A percentile compares a stretch with the other conserved stretches of the same genome.
Evolutionary conservation across 1,140 invertebrate species (phyloP).

Genomic region (Hycleus cichorii): DNA sequence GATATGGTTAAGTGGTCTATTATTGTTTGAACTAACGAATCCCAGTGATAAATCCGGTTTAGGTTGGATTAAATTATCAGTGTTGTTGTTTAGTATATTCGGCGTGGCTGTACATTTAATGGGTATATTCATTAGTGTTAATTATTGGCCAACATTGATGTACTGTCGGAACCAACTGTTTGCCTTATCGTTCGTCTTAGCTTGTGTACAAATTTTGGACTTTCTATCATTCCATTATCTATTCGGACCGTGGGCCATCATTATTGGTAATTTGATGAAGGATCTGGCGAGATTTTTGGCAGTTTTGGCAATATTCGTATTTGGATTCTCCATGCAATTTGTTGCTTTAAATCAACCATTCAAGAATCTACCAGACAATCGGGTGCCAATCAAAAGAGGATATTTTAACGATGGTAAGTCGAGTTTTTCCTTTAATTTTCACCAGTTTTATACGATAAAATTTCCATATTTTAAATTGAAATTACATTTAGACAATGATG

Average conservation of each 20-base stretch:
- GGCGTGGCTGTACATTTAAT: constrained; percentile 86
- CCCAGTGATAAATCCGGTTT: constrained; percentile 91
- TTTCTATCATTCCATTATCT: constrained; percentile 97
- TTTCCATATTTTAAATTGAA: constrained; percentile 1
- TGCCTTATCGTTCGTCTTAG: constrained; percentile 86
- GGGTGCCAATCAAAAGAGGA: constrained; percentile 36
- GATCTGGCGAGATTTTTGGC: constrained; percentile 93
- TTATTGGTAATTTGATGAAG: constrained; percentile 83
- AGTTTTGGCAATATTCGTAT: constrained; percentile 94
- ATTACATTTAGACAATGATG: constrained; percentile 1
- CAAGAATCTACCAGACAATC: constrained; percentile 49
- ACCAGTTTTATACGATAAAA: neutral
- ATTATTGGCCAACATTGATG: constrained; percentile 73
- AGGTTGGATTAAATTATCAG: constrained; percentile 87
- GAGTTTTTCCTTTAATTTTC: neutral
- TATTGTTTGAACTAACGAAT: constrained; percentile 94
- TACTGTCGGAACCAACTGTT: constrained; percentile 95
- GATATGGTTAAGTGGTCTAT: constrained; percentile 89
- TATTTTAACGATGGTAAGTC: constrained; percentile 71
- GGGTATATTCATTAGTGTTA: constrained; percentile 61
- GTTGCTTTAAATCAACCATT: constrained; percentile 93
- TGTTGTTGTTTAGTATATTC: constrained; percentile 85
- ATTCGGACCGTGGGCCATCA: constrained; percentile 96
- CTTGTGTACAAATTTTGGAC: constrained; percentile 95
- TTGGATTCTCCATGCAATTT: constrained; percentile 97